Evolutionary conservation across 2,113 vertebrate genomes (phyloP).

Genomic region (Salvelinus fontinalis): DNA sequence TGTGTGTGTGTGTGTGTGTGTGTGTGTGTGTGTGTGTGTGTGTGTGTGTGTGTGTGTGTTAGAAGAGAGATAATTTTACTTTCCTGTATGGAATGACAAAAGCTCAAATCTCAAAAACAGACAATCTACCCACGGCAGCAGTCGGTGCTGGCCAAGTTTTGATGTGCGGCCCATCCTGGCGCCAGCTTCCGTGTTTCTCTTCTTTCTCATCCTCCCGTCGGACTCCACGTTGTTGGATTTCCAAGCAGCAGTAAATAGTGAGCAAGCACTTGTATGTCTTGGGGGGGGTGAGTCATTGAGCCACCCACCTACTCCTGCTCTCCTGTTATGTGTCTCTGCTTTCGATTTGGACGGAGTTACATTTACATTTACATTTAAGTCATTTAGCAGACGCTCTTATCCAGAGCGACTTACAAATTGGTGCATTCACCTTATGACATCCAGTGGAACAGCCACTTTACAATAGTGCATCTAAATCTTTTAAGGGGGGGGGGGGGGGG

Average conservation of each 20-base stretch:
- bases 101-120: conserved; percentile 40
- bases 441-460: too few species aligned
- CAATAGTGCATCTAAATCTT: too few species aligned
- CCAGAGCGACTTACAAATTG: too few species aligned
- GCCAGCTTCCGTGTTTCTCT: too few species aligned
- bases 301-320: background rate
- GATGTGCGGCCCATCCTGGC: too few species aligned
- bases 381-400: too few species aligned
- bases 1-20: too few species aligned
- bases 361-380: too few species aligned
- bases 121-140: background rate
- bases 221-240: conserved; percentile 17
- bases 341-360: background rate
- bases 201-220: background rate
- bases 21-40: background rate
- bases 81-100: conserved; percentile 27
- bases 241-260: conserved; percentile 31
- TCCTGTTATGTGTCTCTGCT: conserved; percentile 4
- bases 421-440: too few species aligned
- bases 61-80: background rate
- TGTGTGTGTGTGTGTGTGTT: background rate
- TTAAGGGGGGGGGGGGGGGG: too few species aligned
- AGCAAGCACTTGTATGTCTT: conserved; percentile 13
- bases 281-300: background rate
- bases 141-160: too few species aligned